phyloP scores from a whole-genome alignment of 2,113 vertebrate genomes.

The Uropsilus gracilis region DNA sequence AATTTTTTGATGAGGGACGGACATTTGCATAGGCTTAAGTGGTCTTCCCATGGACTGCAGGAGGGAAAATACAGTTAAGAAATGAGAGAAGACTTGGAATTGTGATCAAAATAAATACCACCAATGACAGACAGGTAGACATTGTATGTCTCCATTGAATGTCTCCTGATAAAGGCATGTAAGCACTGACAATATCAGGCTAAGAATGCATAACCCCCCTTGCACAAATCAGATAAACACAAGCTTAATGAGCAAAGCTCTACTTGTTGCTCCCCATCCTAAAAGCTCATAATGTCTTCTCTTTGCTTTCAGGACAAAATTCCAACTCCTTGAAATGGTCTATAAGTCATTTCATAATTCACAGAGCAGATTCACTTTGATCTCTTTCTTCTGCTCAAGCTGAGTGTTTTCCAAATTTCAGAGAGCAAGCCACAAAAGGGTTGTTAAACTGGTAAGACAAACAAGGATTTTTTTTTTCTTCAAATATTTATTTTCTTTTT shows the following conservation, averaged over 20 bases:
- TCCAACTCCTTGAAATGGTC: background rate
- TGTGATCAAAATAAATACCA: background rate
- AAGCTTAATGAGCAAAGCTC: background rate
- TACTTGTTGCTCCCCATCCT: background rate
- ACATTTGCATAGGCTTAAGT: background rate
- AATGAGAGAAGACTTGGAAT: background rate
- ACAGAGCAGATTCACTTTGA: background rate
- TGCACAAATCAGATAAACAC: background rate
- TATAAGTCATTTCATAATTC: background rate
- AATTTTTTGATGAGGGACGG: background rate
- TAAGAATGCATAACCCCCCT: background rate
- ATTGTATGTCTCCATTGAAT: background rate
- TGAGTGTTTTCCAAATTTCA: background rate
- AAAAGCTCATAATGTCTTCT: background rate
- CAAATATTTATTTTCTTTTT: too few species aligned
- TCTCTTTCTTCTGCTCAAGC: background rate
- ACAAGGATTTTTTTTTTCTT: conserved; percentile 7
- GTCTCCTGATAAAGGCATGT: background rate
- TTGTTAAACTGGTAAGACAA: background rate
- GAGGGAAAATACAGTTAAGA: background rate
- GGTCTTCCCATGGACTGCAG: background rate
- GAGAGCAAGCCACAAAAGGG: background rate
- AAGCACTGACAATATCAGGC: background rate
- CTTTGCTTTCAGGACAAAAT: background rate
- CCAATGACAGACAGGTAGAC: background rate